These are phyloP conservation scores for Sebastiscus albofasciatus DNA, from an alignment of 2,797 vertebrate species.

Conservation along the genomic window DNA sequence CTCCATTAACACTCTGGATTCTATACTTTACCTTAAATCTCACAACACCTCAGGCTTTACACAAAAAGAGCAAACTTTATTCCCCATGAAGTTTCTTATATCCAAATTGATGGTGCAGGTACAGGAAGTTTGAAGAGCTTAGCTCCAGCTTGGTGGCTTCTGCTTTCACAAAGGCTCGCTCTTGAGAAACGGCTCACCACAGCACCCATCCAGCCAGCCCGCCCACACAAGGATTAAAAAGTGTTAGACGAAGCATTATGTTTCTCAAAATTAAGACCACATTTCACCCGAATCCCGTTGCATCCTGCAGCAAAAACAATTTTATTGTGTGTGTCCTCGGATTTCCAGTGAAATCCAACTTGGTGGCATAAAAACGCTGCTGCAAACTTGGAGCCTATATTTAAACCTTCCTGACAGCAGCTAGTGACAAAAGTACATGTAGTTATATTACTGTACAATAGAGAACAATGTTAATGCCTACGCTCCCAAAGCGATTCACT, in stretches of 20 bases:
- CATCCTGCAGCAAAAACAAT: slow-evolving; percentile 23
- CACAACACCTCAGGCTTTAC: background rate
- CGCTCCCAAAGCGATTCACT: background rate
- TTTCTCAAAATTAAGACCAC: slow-evolving; percentile 53
- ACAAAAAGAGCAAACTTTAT: background rate
- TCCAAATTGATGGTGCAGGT: slow-evolving; percentile 6
- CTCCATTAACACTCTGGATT: background rate
- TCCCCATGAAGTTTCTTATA: background rate
- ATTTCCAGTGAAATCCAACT: slow-evolving; percentile 33
- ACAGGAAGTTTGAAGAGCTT: slow-evolving; percentile 14
- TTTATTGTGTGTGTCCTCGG: background rate
- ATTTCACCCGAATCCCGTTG: slow-evolving; percentile 26
- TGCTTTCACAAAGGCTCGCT: slow-evolving; percentile 25
- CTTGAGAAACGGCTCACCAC: slow-evolving; percentile 27
- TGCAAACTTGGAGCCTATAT: slow-evolving; percentile 2
- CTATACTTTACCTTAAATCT: background rate
- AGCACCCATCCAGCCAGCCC: slow-evolving; percentile 12
- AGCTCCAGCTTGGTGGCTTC: slow-evolving; percentile 25
- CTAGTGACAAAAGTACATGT: background rate
- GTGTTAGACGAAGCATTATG: slow-evolving; percentile 45
- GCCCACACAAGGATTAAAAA: slow-evolving; percentile 56
- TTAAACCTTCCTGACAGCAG: background rate
- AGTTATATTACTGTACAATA: background rate
- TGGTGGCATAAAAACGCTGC: background rate
- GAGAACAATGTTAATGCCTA: background rate